These are phyloP conservation scores for Azemiops feae DNA, from an alignment of 2,113 vertebrate species.

Conservation along the genomic window DNA sequence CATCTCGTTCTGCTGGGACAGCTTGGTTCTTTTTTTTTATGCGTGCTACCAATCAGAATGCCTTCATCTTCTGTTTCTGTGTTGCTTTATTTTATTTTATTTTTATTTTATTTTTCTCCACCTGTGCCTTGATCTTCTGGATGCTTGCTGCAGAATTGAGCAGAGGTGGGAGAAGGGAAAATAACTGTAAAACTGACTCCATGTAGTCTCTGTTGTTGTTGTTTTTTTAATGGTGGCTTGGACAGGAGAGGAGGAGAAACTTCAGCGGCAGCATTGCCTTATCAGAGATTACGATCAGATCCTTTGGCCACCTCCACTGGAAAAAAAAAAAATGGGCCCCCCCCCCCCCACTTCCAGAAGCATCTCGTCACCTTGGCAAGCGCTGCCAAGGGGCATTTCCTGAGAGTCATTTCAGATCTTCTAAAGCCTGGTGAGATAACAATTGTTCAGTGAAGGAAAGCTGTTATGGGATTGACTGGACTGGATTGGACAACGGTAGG, in stretches of 20 bases:
- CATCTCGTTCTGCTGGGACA: background rate
- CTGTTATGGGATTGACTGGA: background rate
- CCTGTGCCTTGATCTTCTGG: background rate
- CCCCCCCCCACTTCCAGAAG: background rate
- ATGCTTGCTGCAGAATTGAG: background rate
- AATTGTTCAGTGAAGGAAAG: background rate
- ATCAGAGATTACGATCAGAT: background rate
- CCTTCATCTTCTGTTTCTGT: background rate
- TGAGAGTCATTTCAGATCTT: background rate
- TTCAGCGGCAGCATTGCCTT: no score
- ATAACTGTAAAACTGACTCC: background rate
- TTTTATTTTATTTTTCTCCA: background rate
- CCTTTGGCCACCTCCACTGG: background rate
- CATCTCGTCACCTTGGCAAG: background rate
- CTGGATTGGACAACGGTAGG: background rate
- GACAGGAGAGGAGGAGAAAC: background rate
- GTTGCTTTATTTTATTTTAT: background rate
- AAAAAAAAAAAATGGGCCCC: background rate
- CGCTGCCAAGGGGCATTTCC: background rate
- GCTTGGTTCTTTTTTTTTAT: background rate
- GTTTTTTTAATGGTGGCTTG: slow-evolving; percentile 6
- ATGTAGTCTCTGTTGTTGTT: no score
- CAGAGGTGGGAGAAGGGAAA: background rate
- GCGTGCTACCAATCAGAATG: background rate
- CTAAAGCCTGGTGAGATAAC: background rate